A percentile compares a stretch with the other conserved stretches of the same genome.
These are phyloP conservation scores for Campoletis sonorensis DNA, from an alignment of 1,140 invertebrate species.

Conservation along the genomic window DNA sequence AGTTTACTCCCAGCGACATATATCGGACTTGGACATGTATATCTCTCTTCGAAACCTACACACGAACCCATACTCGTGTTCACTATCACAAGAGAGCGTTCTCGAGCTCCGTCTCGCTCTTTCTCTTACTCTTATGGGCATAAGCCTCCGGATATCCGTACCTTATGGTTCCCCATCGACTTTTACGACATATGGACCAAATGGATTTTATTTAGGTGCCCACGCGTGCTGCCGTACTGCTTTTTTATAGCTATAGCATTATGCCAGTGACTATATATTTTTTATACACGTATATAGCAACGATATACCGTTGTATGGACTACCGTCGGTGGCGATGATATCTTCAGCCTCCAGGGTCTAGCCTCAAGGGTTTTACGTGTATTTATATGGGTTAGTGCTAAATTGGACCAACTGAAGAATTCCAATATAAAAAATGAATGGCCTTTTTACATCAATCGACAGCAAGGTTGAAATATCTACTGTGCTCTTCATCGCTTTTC, in stretches of 20 bases:
- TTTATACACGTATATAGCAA: background rate
- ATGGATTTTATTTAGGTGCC: constrained; percentile 48
- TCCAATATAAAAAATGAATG: background rate
- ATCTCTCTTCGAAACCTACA: background rate
- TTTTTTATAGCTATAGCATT: constrained; percentile 1
- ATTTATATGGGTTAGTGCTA: background rate
- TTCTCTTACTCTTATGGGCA: constrained; percentile 7
- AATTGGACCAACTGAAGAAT: background rate
- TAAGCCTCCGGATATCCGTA: constrained; percentile 28
- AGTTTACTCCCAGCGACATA: constrained; percentile 42
- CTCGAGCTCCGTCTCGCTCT: background rate
- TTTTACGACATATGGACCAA: constrained; percentile 52
- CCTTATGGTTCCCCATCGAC: constrained; percentile 37
- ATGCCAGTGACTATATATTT: background rate
- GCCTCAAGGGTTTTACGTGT: background rate
- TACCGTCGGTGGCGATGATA: constrained; percentile 19
- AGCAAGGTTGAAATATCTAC: too few species aligned
- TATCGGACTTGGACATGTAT: constrained; percentile 33
- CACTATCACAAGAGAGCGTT: background rate
- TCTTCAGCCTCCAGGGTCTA: background rate
- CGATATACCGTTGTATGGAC: constrained; percentile 1
- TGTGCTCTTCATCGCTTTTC: too few species aligned
- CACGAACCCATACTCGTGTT: background rate
- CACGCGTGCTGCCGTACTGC: constrained; percentile 27
- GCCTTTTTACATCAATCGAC: too few species aligned